These are phyloP conservation scores for Porites divaricata DNA, from an alignment of 92 coral and sea anemone species.

Conservation along the genomic window DNA sequence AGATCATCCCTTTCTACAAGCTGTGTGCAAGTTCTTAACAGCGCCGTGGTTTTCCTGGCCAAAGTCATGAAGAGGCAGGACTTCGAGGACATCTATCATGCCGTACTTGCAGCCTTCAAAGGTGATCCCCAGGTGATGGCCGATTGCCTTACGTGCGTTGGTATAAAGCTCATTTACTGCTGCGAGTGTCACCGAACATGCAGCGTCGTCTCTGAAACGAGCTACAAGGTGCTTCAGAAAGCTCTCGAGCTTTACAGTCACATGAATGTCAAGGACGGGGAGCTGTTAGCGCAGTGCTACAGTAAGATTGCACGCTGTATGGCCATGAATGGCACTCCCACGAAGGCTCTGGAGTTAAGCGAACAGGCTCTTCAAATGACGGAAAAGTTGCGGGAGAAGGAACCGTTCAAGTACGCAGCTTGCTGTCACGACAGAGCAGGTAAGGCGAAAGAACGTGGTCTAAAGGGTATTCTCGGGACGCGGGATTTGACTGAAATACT, in stretches of 20 bases:
- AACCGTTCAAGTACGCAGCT: constrained; percentile 45
- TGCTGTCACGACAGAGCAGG: constrained; percentile 62
- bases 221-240: constrained; percentile 33
- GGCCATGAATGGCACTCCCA: constrained; percentile 47
- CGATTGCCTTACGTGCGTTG: constrained; percentile 56
- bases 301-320: constrained; percentile 62
- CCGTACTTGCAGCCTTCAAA: neutral
- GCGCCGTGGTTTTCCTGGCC: constrained; percentile 32
- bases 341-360: constrained; percentile 24
- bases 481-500: too few species aligned
- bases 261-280: constrained; percentile 36
- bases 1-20: neutral
- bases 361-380: constrained; percentile 38
- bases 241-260: constrained; percentile 32
- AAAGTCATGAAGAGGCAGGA: constrained; percentile 33
- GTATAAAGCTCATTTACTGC: constrained; percentile 40
- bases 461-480: too few species aligned
- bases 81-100: constrained; percentile 24
- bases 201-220: constrained; percentile 24
- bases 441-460: neutral
- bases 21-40: constrained; percentile 28
- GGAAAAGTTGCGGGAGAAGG: constrained; percentile 20
- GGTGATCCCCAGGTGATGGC: constrained; percentile 42
- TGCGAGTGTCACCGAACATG: constrained; percentile 65
- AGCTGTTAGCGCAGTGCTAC: constrained; percentile 59